Conservation (phyloP, 2,113 vertebrate genomes). For the Malurus cyaneus region DNA sequence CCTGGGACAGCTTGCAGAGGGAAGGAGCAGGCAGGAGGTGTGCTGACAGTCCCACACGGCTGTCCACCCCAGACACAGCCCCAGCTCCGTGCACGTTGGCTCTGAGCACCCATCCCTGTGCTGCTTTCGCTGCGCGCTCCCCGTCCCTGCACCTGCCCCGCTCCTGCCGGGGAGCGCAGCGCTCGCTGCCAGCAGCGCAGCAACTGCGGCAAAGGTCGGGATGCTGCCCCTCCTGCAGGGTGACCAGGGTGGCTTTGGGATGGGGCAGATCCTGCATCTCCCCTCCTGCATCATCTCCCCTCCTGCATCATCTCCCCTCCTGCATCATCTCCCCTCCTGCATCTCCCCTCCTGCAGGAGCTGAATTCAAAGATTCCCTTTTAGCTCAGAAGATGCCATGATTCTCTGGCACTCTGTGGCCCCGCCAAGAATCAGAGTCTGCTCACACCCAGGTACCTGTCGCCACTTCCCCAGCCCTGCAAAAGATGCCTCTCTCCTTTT, state of each 20-base stretch:
- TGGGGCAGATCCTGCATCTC: not conserved
- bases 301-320: too few species aligned
- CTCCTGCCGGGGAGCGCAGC: not conserved
- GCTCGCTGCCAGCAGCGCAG: not conserved
- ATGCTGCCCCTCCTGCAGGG: too few species aligned
- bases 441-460: not conserved
- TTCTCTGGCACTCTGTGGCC: not conserved
- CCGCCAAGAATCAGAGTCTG: not conserved
- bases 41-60: rapidly evolving
- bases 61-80: not conserved
- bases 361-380: too few species aligned
- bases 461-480: not conserved
- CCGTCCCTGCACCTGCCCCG: rapidly evolving
- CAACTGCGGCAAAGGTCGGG: not conserved
- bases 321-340: too few species aligned
- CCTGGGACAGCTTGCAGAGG: rapidly evolving
- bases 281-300: not conserved
- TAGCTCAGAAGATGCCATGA: not conserved
- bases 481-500: not conserved
- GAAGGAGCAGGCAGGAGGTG: not conserved
- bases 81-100: rapidly evolving
- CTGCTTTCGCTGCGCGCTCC: not conserved
- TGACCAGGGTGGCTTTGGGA: too few species aligned
- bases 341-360: too few species aligned
- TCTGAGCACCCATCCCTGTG: rapidly evolving